Percentiles rank a stretch among this genome's conserved stretches.
Conservation (phyloP, 64 coral and sea anemone genomes). For the Pocillopora damicornis region DNA sequence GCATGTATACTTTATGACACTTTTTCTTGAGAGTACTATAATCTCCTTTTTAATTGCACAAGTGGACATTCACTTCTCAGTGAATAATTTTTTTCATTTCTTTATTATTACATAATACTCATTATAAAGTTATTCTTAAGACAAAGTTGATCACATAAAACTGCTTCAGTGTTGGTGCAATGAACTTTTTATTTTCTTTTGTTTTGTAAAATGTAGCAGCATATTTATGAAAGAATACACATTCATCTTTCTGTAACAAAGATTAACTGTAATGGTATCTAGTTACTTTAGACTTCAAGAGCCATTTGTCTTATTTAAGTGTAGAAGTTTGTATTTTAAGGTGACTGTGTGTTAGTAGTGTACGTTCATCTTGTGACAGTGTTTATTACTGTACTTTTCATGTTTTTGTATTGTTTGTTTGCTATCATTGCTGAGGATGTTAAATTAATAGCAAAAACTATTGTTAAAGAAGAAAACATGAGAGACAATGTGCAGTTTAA, state of each 20-base stretch:
- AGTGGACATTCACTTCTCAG: not conserved
- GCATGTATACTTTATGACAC: not conserved
- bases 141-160: conserved; percentile 11
- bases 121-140: not conserved
- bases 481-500: too few relatives aligned
- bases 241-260: not conserved
- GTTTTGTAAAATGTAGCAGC: not conserved
- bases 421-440: not conserved
- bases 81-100: not conserved
- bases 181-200: not conserved
- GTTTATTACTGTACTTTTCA: not conserved
- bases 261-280: too few relatives aligned
- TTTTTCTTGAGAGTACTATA: not conserved
- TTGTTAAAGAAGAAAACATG: too few relatives aligned
- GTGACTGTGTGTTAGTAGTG: not conserved
- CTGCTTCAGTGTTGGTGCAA: not conserved
- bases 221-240: conserved; percentile 7
- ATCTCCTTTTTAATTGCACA: not conserved
- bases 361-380: not conserved
- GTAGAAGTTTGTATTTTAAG: not conserved
- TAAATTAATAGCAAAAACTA: not conserved
- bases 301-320: conserved; percentile 14
- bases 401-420: not conserved
- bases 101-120: not conserved
- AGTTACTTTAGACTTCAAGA: too few relatives aligned